phyloP scores from a whole-genome alignment of 2,113 vertebrate species.

The Camelus dromedarius region DNA sequence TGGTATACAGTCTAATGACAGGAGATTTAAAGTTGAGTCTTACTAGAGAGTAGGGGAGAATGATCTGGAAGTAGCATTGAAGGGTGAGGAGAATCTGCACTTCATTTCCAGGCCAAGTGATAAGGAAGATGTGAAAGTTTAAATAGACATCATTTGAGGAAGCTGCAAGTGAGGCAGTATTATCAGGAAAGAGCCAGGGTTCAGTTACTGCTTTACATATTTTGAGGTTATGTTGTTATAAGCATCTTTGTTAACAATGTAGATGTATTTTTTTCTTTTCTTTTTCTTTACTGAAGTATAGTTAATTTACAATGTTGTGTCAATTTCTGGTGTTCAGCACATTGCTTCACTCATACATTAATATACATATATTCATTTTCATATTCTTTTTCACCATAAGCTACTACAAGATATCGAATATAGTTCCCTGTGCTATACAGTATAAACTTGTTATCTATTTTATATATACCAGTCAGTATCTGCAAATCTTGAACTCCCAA shows the following conservation, averaged over 20 bases:
- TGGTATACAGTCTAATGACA: not conserved
- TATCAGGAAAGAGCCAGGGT: not conserved
- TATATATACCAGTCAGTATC: too few species aligned
- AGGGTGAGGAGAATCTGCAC: not conserved
- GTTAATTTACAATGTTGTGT: too few species aligned
- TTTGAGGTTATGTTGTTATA: not conserved
- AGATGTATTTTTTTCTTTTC: not conserved
- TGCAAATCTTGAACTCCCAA: too few species aligned
- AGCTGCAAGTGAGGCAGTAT: not conserved
- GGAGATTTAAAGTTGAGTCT: not conserved
- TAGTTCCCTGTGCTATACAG: too few species aligned
- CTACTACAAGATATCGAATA: too few species aligned
- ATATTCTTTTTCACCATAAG: too few species aligned
- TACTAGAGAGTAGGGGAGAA: not conserved
- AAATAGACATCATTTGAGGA: conserved; percentile 10
- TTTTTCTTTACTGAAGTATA: too few species aligned
- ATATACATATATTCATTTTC: too few species aligned
- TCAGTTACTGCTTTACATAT: conserved; percentile 30
- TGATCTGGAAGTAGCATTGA: not conserved
- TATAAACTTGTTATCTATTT: too few species aligned
- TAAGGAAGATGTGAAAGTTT: not conserved
- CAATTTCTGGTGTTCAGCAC: too few species aligned
- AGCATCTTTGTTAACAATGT: not conserved
- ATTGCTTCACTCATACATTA: too few species aligned
- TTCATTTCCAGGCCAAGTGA: conserved; percentile 14